These are phyloP conservation scores for Lysandra coridon DNA, from an alignment of 2,888 invertebrate species.

Conservation along the genomic window DNA sequence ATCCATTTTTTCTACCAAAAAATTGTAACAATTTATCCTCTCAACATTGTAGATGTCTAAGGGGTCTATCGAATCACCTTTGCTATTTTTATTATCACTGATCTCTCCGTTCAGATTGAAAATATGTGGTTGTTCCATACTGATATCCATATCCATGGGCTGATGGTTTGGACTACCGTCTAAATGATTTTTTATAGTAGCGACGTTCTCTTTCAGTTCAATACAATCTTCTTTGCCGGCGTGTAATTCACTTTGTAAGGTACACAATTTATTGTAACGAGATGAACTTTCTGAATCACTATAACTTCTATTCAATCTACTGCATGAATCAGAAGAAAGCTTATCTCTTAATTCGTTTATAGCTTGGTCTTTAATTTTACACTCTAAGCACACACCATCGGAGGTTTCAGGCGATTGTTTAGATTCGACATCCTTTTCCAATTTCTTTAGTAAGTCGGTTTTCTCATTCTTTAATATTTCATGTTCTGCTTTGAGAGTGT, in stretches of 20 bases:
- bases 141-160: slow-evolving; percentile 63
- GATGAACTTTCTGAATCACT: slow-evolving; percentile 66
- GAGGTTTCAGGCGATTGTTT: slow-evolving; percentile 37
- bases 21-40: slow-evolving; percentile 63
- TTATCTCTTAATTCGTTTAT: slow-evolving; percentile 47
- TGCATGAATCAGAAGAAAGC: slow-evolving; percentile 43
- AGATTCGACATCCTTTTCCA: slow-evolving; percentile 46
- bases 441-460: slow-evolving; percentile 47
- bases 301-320: slow-evolving; percentile 61
- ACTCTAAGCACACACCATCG: slow-evolving; percentile 47
- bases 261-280: slow-evolving; percentile 65
- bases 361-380: slow-evolving; percentile 50
- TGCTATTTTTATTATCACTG: slow-evolving; percentile 46
- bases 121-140: slow-evolving; percentile 53
- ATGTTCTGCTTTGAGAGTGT: slow-evolving; percentile 67
- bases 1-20: slow-evolving; percentile 58
- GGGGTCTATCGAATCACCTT: slow-evolving; percentile 50
- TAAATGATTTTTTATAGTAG: slow-evolving; percentile 68
- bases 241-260: slow-evolving; percentile 65
- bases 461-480: slow-evolving; percentile 51
- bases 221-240: slow-evolving; percentile 70
- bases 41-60: slow-evolving; percentile 56
- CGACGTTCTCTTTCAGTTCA: slow-evolving; percentile 67
- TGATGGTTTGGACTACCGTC: slow-evolving; percentile 57
- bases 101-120: slow-evolving; percentile 50